Conservation (phyloP, 1,140 invertebrate species). For the Gonioctena quinquepunctata region DNA sequence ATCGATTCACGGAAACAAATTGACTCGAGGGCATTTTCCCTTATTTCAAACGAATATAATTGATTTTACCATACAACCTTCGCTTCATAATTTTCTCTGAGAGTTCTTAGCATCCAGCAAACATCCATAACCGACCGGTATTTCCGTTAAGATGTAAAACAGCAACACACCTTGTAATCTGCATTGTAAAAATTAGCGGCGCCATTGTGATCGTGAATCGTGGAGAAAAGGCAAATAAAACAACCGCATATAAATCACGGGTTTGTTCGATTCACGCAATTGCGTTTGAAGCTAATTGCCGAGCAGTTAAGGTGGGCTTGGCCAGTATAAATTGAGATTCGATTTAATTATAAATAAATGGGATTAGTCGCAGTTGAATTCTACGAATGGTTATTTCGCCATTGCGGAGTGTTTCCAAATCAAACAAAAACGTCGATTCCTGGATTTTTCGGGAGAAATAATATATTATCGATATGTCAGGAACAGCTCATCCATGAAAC, state of each 20-base stretch:
- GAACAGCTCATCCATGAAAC: too few species aligned
- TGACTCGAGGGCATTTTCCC: too few species aligned
- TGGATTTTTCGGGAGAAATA: too few species aligned
- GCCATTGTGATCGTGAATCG: conserved; percentile 1
- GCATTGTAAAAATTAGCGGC: not conserved
- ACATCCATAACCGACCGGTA: not conserved
- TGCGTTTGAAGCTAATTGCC: not conserved
- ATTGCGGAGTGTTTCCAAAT: too few species aligned
- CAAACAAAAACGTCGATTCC: too few species aligned
- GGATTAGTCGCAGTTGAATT: too few species aligned
- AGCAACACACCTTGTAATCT: not conserved
- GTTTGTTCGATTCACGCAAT: not conserved
- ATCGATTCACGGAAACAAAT: too few species aligned
- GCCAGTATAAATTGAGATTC: not conserved
- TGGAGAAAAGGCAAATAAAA: not conserved
- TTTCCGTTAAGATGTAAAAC: not conserved
- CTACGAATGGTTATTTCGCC: too few species aligned
- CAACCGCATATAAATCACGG: not conserved
- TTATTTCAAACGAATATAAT: too few species aligned
- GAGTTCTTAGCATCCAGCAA: not conserved
- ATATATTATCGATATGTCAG: too few species aligned
- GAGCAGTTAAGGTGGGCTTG: not conserved
- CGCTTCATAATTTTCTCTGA: too few species aligned
- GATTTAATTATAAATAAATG: conserved; percentile 1
- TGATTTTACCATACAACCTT: too few species aligned